These are phyloP conservation scores for Lota lota DNA, from an alignment of 2,113 vertebrate species.

Conservation along the genomic window DNA sequence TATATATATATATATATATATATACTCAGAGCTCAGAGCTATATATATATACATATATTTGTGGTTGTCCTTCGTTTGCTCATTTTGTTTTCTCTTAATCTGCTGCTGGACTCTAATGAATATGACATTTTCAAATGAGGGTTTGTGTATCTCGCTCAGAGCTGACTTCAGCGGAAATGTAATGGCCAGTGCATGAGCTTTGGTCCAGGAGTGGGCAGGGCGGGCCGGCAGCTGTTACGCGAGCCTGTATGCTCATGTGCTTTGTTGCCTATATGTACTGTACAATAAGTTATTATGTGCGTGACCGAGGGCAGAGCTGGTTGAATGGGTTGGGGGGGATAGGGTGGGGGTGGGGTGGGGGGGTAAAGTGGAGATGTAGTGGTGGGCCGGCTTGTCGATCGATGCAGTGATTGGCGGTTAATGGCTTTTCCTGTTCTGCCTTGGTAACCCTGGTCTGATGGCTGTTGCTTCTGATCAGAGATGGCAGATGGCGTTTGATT, in stretches of 20 bases:
- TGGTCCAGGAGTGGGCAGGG: background rate
- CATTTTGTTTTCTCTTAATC: slow-evolving; percentile 45
- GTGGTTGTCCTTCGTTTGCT: slow-evolving; percentile 40
- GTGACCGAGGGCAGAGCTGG: slow-evolving; percentile 43
- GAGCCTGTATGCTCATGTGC: slow-evolving; percentile 18
- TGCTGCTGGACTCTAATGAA: slow-evolving; percentile 27
- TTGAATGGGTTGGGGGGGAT: slow-evolving; percentile 6
- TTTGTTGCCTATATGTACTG: too few relatives aligned
- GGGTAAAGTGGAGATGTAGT: slow-evolving; percentile 48
- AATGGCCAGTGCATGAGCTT: background rate
- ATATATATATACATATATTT: too few relatives aligned
- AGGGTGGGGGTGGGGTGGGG: slow-evolving; percentile 32
- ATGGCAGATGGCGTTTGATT: slow-evolving; percentile 79
- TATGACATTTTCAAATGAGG: background rate
- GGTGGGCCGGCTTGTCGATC: slow-evolving; percentile 75
- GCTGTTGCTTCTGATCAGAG: slow-evolving; percentile 78
- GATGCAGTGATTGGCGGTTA: slow-evolving; percentile 84
- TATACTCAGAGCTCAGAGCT: too few relatives aligned
- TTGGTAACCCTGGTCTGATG: slow-evolving; percentile 78
- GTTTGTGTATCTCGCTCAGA: too few relatives aligned
- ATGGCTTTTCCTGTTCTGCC: slow-evolving; percentile 82
- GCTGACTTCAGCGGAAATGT: too few relatives aligned
- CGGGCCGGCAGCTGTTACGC: background rate
- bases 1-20: slow-evolving; percentile 30
- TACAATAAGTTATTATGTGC: slow-evolving; percentile 53